Evolutionary conservation across 2,113 vertebrate species (phyloP), one percentile per base, ranked within the genome.

Genomic region (Taxidea taxus): DNA sequence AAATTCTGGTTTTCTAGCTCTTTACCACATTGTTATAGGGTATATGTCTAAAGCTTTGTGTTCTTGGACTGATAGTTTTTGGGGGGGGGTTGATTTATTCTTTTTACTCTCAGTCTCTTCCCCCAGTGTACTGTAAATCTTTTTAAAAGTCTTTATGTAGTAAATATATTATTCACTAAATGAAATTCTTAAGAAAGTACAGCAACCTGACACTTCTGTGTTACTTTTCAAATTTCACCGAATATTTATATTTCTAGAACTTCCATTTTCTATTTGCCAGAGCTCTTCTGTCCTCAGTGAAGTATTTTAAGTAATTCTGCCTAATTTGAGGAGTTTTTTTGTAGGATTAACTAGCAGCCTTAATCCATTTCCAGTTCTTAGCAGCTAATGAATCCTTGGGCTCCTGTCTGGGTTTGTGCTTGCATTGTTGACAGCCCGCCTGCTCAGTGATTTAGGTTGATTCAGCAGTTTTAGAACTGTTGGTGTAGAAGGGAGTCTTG

Each of bases 181-280:
- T 78, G 70, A 95, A 75, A 78, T 83, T 29, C 44, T 85, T 85
- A 27, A 66, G 90, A 82, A 97, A 93, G 34, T 75, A 54, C 7
- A 84, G 13, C n/a, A 96, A 29, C 15, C 60, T 86, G 27, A 85
- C 3, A 78, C n/a, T 64, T 86, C 78, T 51, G 27, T 94, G 31
- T 94, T 95, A 75, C 58, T 95, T 96, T 91, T 92, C 68, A 95
- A 15, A 49, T 91, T 80, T 95, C 42, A 84, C 12, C 90, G 94
- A 87, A 81, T 95, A 90, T 92, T 74, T 95, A 39, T 91, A 75
- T 94, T 95, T 95, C 47, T 14, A 93, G 60, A 94, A 83, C 31
- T 11, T 92, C 80, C 80, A 78, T 92, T 97, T 97, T 94, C 58
- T 96, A 20, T 93, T 97, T 93, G 42, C 80, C 64, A 91, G 94